These are phyloP conservation scores for Phodopus roborovskii DNA, from an alignment of 2,113 vertebrate genomes.

Conservation along the genomic window DNA sequence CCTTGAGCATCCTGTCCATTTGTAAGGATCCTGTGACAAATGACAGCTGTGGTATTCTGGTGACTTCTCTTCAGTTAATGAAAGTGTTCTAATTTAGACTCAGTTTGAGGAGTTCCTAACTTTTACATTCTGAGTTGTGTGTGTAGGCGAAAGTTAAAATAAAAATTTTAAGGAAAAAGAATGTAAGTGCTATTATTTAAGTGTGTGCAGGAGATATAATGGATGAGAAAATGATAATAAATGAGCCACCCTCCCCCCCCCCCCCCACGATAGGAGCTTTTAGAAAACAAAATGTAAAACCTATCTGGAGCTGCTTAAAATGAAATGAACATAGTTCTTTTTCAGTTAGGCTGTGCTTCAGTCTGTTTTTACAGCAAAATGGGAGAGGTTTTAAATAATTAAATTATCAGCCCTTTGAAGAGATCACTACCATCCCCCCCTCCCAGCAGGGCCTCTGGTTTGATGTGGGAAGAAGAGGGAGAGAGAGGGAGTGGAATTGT, in stretches of 20 bases:
- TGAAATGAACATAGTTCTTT: conserved; percentile 24
- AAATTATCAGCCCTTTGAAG: conserved; percentile 57
- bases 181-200: conserved; percentile 68
- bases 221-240: conserved; percentile 45
- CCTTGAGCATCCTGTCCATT: not conserved
- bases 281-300: conserved; percentile 28
- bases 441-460: conserved; percentile 36
- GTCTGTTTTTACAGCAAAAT: not conserved
- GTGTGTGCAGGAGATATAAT: conserved; percentile 49
- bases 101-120: conserved; percentile 57
- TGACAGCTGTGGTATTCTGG: not conserved
- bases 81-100: conserved; percentile 63
- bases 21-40: not conserved
- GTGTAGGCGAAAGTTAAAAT: conserved; percentile 61
- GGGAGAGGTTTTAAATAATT: conserved; percentile 56
- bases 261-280: conserved; percentile 39
- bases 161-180: conserved; percentile 48
- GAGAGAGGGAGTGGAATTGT: not conserved
- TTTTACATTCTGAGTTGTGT: conserved; percentile 61
- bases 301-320: conserved; percentile 12
- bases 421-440: not conserved
- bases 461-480: not conserved
- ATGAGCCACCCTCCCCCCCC: not conserved
- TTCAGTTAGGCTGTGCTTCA: not conserved
- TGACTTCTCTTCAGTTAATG: conserved; percentile 47